Evolutionary conservation across 1,140 invertebrate species (phyloP), one percentile per base, ranked within the genome.

Genomic region (Cherax destructor): DNA sequence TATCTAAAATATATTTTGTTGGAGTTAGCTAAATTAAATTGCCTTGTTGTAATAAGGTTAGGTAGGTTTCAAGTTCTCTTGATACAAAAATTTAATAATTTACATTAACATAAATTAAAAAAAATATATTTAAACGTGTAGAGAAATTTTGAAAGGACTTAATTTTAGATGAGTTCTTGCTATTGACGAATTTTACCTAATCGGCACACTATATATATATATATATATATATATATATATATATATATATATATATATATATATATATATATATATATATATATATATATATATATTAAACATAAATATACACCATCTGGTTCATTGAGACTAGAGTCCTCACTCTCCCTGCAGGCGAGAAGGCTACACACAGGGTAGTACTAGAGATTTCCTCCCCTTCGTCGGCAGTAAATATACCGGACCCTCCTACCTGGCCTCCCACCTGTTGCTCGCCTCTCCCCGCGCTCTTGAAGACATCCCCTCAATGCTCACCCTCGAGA

Each of bases 171-270:
- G n/a, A n/a, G n/a, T n/a, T n/a, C n/a, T n/a, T n/a, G n/a, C n/a
- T n/a, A n/a, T n/a, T n/a, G n/a, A n/a, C n/a, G n/a, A n/a, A n/a
- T n/a, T n/a, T n/a, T n/a, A n/a, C n/a, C n/a, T n/a, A n/a, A n/a
- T n/a, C n/a, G n/a, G n/a, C n/a, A n/a, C n/a, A n/a, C n/a, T n/a
- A n/a, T 65, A 65, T 65, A 65, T 18, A 65, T 65, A 65, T 65
- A 65, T 65, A 65, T 65, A 65, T 65, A 65, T 65, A 65, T 65
- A 65, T 65, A 65, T 65, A 65, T 65, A 65, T 65, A 65, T 65
- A 65, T 65, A 65, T 65, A 65, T 65, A 65, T 65, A 65, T 65
- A 65, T 65, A 65, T 65, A 65, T 65, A 65, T 65, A 65, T 65
- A 65, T 65, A 65, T 65, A 65, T 65, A 65, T 65, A 65, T 65